Conservation (phyloP, 1,140 invertebrate species). For the Polypedilum vanderplanki region DNA sequence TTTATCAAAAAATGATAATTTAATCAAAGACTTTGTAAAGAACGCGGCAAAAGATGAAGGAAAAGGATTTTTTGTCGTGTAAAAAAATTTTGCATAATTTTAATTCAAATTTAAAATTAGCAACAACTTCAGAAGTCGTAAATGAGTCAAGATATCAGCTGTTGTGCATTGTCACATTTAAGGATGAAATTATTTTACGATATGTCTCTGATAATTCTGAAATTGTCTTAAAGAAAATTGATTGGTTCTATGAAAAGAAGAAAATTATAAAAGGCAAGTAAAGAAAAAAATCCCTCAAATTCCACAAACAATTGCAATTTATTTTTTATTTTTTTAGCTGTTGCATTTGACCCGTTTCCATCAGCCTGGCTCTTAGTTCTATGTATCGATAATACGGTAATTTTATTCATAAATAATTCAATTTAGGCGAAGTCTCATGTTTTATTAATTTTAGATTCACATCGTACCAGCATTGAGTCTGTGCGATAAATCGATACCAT, state of each 20-base stretch:
- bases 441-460: conserved; percentile 34
- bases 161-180: conserved; percentile 40
- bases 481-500: conserved; percentile 33
- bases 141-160: conserved; percentile 34
- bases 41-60: background rate
- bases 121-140: background rate
- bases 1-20: no score
- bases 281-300: background rate
- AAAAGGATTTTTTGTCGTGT: background rate
- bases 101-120: background rate
- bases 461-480: conserved; percentile 41
- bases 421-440: background rate
- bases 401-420: background rate
- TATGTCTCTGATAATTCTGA: conserved; percentile 41
- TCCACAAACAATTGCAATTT: background rate
- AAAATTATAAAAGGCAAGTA: conserved; percentile 53
- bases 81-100: conserved; percentile 8
- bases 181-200: conserved; percentile 43
- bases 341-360: conserved; percentile 53
- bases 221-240: conserved; percentile 56
- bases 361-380: conserved; percentile 60
- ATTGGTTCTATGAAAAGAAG: conserved; percentile 55
- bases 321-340: background rate
- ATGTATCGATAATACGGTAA: conserved; percentile 45
- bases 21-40: background rate